A percentile compares a stretch with the other conserved stretches of the same genome.
Conservation (phyloP, 2,797 vertebrate species). For the Enteromius fasciolatus region DNA sequence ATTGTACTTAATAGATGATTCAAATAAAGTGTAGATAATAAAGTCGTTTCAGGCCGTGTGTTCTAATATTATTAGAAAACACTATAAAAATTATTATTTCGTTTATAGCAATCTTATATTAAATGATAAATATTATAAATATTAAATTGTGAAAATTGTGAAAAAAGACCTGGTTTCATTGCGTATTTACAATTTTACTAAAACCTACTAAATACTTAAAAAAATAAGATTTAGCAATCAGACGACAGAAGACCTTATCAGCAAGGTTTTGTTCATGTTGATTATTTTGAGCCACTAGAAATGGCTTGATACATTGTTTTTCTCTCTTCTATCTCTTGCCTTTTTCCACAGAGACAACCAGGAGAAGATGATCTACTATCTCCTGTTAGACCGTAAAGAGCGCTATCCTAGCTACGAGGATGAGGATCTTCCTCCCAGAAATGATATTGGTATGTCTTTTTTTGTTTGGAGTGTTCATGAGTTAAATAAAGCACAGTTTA, state of each 20-base stretch:
- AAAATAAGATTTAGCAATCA: neutral
- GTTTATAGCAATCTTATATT: too few relatives aligned
- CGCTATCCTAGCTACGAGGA: conserved; percentile 93
- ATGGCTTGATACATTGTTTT: neutral
- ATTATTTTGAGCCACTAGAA: neutral
- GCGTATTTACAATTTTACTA: neutral
- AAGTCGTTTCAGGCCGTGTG: too few relatives aligned
- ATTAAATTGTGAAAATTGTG: too few relatives aligned
- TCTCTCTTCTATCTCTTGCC: neutral
- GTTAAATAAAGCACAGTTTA: neutral
- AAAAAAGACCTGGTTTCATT: neutral
- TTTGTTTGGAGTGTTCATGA: neutral
- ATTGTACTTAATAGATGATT: too few relatives aligned
- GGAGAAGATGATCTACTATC: conserved; percentile 95
- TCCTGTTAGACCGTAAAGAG: conserved; percentile 91
- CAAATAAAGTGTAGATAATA: too few relatives aligned
- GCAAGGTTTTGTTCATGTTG: neutral
- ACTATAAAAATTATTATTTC: too few relatives aligned
- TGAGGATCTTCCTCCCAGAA: conserved; percentile 89
- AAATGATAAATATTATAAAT: too few relatives aligned
- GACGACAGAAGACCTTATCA: neutral
- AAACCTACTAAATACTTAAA: neutral
- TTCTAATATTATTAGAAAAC: too few relatives aligned
- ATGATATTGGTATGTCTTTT: conserved; percentile 82
- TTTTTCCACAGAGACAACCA: conserved; percentile 85